Evolutionary conservation across 1,140 invertebrate genomes (phyloP).

Genomic region (Hermatobates lingyangjiaoensis): DNA sequence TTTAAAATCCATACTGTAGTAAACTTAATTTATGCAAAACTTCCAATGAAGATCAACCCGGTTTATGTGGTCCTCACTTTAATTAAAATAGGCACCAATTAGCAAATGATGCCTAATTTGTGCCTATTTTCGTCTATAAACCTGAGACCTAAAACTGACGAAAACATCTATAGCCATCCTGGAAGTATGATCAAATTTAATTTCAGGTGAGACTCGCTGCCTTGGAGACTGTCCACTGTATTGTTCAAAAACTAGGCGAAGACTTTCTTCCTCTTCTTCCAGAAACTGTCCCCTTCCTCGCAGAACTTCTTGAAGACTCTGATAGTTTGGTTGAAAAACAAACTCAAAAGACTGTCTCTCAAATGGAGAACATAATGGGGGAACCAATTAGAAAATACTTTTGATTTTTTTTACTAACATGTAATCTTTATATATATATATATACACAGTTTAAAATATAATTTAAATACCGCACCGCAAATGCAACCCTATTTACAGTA

Average conservation of each 20-base stretch:
- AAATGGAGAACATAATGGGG: conserved; percentile 60
- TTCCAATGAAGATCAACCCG: too few relatives aligned
- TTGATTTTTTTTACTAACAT: conserved; percentile 24
- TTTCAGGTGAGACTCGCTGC: conserved; percentile 28
- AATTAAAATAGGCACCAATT: too few relatives aligned
- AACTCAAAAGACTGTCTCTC: conserved; percentile 49
- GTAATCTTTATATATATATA: background rate
- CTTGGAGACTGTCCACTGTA: conserved; percentile 42
- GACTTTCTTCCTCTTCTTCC: conserved; percentile 60
- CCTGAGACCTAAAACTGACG: too few relatives aligned
- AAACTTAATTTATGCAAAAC: too few relatives aligned
- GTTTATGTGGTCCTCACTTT: too few relatives aligned
- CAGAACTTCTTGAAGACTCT: conserved; percentile 68
- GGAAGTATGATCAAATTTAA: too few relatives aligned
- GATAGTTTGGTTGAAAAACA: conserved; percentile 52
- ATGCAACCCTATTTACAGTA: background rate
- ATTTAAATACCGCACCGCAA: background rate
- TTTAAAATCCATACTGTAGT: too few relatives aligned
- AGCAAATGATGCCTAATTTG: too few relatives aligned
- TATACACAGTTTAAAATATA: background rate
- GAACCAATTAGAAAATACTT: conserved; percentile 72
- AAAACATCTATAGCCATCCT: too few relatives aligned
- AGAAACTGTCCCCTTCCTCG: conserved; percentile 65
- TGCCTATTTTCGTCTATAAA: too few relatives aligned
- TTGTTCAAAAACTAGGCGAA: conserved; percentile 57